Evolutionary conservation across 2,113 vertebrate species (phyloP).

Genomic region (Buteo buteo): DNA sequence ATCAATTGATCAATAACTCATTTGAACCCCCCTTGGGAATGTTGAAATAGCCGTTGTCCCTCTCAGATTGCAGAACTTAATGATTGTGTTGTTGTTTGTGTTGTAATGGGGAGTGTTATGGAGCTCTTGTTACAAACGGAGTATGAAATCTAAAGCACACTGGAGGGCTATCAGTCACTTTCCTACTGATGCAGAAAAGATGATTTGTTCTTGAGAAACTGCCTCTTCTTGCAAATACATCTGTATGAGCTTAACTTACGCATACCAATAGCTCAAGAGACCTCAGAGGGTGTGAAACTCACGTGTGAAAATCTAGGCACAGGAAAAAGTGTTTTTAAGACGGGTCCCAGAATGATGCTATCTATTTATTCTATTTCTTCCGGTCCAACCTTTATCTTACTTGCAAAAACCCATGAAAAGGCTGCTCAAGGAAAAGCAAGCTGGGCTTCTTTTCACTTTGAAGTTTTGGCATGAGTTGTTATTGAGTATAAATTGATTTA

Average conservation of each 20-base stretch:
- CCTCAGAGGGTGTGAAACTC: background rate
- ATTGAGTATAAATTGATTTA: background rate
- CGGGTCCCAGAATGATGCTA: accelerated
- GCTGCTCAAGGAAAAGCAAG: background rate
- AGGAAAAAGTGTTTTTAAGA: background rate
- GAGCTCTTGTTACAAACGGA: constrained; percentile 73
- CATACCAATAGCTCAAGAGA: background rate
- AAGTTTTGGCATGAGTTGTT: background rate
- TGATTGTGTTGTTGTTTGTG: constrained; percentile 85
- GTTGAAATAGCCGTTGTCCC: constrained; percentile 68
- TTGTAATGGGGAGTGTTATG: constrained; percentile 77
- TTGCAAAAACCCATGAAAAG: background rate
- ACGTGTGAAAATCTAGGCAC: background rate
- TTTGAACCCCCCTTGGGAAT: constrained; percentile 76
- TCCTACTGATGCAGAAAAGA: constrained; percentile 40
- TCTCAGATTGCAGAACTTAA: constrained; percentile 82
- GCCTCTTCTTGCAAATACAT: background rate
- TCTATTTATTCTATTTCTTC: background rate
- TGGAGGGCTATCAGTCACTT: constrained; percentile 62
- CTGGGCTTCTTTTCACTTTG: background rate
- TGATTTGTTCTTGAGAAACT: background rate
- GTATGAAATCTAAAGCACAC: constrained; percentile 70
- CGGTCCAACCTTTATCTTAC: background rate
- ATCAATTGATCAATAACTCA: constrained; percentile 84
- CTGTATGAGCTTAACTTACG: background rate